These are phyloP conservation scores for Patella ulyssiponensis DNA, from an alignment of 2,888 invertebrate genomes.

Conservation along the genomic window DNA sequence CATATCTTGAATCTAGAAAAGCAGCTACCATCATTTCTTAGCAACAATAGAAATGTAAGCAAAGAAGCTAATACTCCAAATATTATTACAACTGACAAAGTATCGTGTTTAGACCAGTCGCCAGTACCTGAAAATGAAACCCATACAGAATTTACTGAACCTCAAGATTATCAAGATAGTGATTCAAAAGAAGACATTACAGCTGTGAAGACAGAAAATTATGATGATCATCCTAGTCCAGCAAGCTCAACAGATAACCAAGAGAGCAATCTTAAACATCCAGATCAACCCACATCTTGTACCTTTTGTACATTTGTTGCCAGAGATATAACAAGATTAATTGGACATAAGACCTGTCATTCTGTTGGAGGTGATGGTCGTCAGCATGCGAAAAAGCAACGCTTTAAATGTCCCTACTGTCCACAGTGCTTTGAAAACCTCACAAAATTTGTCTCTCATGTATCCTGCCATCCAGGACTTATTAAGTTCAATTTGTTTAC, in stretches of 20 bases:
- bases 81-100: not conserved
- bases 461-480: conserved; percentile 45
- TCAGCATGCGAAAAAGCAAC: conserved; percentile 38
- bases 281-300: conserved; percentile 17
- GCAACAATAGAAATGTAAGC: too few relatives aligned
- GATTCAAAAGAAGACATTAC: not conserved
- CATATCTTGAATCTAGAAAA: conserved; percentile 6
- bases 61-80: too few relatives aligned
- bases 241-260: conserved; percentile 6
- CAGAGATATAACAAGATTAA: conserved; percentile 34
- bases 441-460: conserved; percentile 39
- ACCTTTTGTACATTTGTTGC: conserved; percentile 44
- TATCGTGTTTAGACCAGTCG: not conserved
- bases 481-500: conserved; percentile 40
- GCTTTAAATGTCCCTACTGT: conserved; percentile 45
- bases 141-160: not conserved
- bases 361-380: conserved; percentile 21
- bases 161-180: not conserved
- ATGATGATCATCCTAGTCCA: not conserved
- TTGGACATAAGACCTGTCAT: conserved; percentile 41
- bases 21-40: too few relatives aligned
- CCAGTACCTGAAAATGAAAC: not conserved
- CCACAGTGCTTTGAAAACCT: conserved; percentile 44
- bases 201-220: not conserved
- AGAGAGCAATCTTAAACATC: conserved; percentile 5